Conservation (phyloP, 2,888 invertebrate species). For the Xestia ashworthii region DNA sequence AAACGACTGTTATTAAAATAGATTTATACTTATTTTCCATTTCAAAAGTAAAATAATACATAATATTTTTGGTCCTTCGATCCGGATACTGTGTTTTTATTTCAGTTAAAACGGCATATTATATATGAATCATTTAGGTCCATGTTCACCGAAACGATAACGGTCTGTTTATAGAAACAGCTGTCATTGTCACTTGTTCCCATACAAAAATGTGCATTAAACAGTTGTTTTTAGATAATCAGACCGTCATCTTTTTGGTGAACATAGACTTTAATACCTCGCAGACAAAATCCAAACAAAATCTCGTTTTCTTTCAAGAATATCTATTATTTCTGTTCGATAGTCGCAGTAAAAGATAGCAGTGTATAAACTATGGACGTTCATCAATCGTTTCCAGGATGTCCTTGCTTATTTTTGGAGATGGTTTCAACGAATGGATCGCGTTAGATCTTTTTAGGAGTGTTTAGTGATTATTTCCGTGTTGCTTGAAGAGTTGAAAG, state of each 20-base stretch:
- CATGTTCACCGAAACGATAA: too few species aligned
- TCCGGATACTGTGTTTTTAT: neutral
- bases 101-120: neutral
- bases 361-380: slow-evolving; percentile 6
- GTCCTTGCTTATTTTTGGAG: slow-evolving; percentile 58
- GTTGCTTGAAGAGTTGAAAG: neutral
- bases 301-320: neutral
- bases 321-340: neutral
- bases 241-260: too few species aligned
- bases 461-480: slow-evolving; percentile 42
- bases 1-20: neutral
- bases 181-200: too few species aligned
- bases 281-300: neutral
- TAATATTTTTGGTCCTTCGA: slow-evolving; percentile 4
- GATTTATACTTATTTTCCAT: neutral
- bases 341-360: neutral
- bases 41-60: neutral
- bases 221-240: too few species aligned
- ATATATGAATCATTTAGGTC: neutral
- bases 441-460: slow-evolving; percentile 34
- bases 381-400: slow-evolving; percentile 43
- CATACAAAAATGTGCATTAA: too few species aligned
- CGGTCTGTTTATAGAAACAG: too few species aligned
- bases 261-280: too few species aligned
- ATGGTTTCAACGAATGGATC: slow-evolving; percentile 32